Evolutionary conservation across 2,888 invertebrate species (phyloP).

Genomic region (Drosophila seclusa): DNA sequence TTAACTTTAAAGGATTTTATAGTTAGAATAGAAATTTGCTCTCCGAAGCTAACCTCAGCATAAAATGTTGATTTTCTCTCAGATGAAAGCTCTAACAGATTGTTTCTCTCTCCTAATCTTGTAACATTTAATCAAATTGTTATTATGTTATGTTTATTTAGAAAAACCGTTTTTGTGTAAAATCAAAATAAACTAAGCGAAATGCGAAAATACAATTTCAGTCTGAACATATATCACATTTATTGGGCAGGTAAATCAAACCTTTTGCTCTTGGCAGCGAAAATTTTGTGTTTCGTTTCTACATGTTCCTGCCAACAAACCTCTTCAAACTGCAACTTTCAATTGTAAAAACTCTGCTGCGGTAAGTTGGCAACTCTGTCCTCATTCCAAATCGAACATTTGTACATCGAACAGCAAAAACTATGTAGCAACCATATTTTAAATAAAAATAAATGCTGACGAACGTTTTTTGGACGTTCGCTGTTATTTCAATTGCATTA

Average conservation of each 20-base stretch:
- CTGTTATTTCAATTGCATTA: not conserved
- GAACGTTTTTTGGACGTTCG: not conserved
- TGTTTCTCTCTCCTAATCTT: constrained; percentile 65
- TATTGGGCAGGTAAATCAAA: constrained; percentile 4
- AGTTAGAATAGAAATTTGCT: constrained; percentile 71
- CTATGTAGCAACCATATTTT: not conserved
- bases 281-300: not conserved
- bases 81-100: constrained; percentile 60
- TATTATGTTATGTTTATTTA: constrained; percentile 61
- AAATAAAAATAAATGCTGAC: not conserved
- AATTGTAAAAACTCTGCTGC: not conserved
- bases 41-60: constrained; percentile 64
- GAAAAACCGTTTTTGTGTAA: constrained; percentile 56
- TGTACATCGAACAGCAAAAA: not conserved
- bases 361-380: not conserved
- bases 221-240: constrained; percentile 13
- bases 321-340: no score
- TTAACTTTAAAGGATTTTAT: constrained; percentile 65
- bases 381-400: no score
- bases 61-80: constrained; percentile 67
- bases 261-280: not conserved
- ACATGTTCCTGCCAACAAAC: not conserved
- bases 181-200: constrained; percentile 59
- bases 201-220: constrained; percentile 36
- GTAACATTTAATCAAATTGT: constrained; percentile 64